Conservation (phyloP, 2,888 invertebrate genomes). For the Philaethria dido region DNA sequence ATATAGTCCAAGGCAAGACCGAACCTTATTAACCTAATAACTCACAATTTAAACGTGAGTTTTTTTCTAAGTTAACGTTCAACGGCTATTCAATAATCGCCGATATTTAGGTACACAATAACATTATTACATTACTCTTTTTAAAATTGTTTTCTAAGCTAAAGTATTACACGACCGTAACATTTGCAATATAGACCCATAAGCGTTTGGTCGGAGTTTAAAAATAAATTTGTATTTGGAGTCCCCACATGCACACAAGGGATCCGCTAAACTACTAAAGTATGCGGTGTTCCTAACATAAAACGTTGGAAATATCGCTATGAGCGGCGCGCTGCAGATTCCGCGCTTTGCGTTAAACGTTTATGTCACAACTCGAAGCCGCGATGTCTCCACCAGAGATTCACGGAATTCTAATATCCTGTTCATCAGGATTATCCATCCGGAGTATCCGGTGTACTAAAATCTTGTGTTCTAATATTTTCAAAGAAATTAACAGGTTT, state of each 20-base stretch:
- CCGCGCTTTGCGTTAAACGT: conserved; percentile 35
- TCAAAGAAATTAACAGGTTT: conserved; percentile 2
- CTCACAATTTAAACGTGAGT: no score
- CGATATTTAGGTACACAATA: no score
- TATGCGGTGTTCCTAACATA: conserved; percentile 33
- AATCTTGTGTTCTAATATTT: conserved; percentile 18
- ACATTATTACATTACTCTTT: no score
- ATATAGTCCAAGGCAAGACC: no score
- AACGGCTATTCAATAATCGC: no score
- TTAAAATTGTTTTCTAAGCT: background rate
- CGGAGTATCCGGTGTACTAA: conserved; percentile 44
- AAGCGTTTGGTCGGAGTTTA: conserved; percentile 6
- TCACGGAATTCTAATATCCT: conserved; percentile 58
- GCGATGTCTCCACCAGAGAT: conserved; percentile 46
- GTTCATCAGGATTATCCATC: conserved; percentile 51
- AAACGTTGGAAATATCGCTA: conserved; percentile 31
- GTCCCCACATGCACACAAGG: conserved; percentile 17
- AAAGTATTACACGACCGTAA: background rate
- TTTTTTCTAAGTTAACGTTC: no score
- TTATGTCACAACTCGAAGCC: conserved; percentile 33
- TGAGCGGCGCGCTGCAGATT: conserved; percentile 33
- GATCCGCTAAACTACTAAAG: conserved; percentile 29
- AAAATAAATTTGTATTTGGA: conserved; percentile 26
- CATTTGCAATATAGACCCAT: background rate
- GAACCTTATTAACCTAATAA: no score